A percentile compares a stretch with the other conserved stretches of the same genome.
These are phyloP conservation scores for Bryconaethiops microstoma DNA, from an alignment of 2,797 vertebrate genomes.

Conservation along the genomic window DNA sequence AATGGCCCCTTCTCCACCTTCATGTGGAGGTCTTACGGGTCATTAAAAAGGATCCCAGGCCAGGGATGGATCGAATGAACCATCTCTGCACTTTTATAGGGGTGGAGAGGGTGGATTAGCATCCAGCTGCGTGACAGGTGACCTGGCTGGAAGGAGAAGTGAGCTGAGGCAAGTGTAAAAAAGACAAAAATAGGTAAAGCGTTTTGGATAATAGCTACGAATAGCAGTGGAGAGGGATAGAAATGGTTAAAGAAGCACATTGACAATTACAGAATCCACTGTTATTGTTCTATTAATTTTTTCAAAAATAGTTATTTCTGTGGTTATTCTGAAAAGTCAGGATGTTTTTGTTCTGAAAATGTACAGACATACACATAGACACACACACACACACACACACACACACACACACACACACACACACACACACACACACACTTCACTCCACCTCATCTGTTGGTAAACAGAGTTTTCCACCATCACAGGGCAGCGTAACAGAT, in stretches of 20 bases:
- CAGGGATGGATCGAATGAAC: not conserved
- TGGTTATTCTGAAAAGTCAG: not conserved
- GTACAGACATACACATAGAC: not conserved
- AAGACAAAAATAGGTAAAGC: conserved; percentile 4
- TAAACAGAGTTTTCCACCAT: conserved; percentile 31
- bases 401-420: conserved; percentile 5
- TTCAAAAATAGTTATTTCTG: too few relatives aligned
- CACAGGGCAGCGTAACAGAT: conserved; percentile 73
- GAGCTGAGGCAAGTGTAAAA: not conserved
- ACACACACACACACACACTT: not conserved
- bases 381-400: conserved; percentile 3
- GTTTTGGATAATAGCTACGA: not conserved
- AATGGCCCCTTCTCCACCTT: not conserved
- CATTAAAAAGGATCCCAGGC: conserved; percentile 1
- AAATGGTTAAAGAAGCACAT: too few relatives aligned
- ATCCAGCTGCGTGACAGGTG: not conserved
- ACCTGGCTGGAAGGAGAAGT: not conserved
- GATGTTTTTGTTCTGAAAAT: not conserved
- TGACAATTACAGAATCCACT: too few relatives aligned
- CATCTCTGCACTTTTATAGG: not conserved
- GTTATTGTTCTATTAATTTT: too few relatives aligned
- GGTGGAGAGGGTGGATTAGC: not conserved
- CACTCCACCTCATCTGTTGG: conserved; percentile 29
- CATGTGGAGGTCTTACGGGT: conserved; percentile 3
- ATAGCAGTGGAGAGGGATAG: too few relatives aligned